Conservation (phyloP, 2,797 vertebrate genomes). For the Cygnus olor region DNA sequence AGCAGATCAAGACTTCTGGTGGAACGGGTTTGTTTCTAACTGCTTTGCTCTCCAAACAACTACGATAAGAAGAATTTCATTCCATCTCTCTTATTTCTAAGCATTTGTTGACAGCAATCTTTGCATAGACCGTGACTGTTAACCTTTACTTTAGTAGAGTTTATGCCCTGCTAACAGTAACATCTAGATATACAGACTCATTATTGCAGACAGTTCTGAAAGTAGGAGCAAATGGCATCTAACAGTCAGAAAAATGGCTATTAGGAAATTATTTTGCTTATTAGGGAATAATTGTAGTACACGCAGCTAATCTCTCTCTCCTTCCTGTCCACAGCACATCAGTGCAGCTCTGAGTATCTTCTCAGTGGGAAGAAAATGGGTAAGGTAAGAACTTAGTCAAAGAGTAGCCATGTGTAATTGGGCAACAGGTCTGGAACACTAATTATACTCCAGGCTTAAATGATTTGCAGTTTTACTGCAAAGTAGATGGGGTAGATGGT, state of each 20-base stretch:
- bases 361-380: not conserved
- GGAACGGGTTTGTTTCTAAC: not conserved
- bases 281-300: not conserved
- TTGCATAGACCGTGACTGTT: not conserved
- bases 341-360: not conserved
- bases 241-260: not conserved
- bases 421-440: not conserved
- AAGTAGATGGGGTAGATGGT: not conserved
- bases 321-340: not conserved
- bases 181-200: not conserved
- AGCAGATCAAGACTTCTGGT: not conserved
- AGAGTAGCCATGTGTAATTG: not conserved
- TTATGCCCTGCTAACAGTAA: not conserved
- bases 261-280: conserved; percentile 17
- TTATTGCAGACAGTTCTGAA: not conserved
- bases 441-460: not conserved
- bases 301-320: not conserved
- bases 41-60: not conserved
- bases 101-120: not conserved
- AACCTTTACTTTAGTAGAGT: not conserved
- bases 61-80: not conserved
- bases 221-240: not conserved
- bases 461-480: not conserved
- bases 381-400: not conserved
- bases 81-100: not conserved